Conservation (phyloP, 2,113 vertebrate genomes). For the Notothenia rossii region DNA sequence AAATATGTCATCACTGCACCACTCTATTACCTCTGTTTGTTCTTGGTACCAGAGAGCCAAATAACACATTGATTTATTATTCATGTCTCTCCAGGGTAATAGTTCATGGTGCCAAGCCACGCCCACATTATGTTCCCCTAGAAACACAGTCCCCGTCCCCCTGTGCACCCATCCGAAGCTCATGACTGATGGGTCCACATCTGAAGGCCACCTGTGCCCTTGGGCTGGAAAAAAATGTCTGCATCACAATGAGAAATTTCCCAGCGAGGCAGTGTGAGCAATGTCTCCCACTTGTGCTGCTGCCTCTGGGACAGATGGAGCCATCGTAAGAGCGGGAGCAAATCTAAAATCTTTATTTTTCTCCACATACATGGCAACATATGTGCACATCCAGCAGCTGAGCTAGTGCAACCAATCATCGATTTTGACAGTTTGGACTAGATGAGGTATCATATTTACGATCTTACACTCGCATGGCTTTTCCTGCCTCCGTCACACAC, state of each 20-base stretch:
- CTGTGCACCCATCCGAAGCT: slow-evolving; percentile 20
- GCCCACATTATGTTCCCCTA: slow-evolving; percentile 30
- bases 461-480: slow-evolving; percentile 8
- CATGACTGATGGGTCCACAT: slow-evolving; percentile 64
- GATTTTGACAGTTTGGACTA: slow-evolving; percentile 23
- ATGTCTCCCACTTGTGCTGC: slow-evolving; percentile 9
- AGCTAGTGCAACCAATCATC: slow-evolving; percentile 29
- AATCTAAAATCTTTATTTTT: slow-evolving; percentile 25
- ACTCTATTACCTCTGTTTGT: slow-evolving; percentile 8
- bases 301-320: slow-evolving; percentile 31
- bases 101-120: slow-evolving; percentile 23
- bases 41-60: neutral
- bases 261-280: slow-evolving; percentile 17
- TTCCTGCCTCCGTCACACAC: slow-evolving; percentile 27
- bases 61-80: slow-evolving; percentile 33
- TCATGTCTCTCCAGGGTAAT: slow-evolving; percentile 20
- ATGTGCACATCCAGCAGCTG: slow-evolving; percentile 7
- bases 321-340: neutral
- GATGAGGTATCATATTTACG: slow-evolving; percentile 46
- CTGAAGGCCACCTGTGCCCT: slow-evolving; percentile 71
- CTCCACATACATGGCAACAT: slow-evolving; percentile 16
- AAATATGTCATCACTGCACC: too few relatives aligned
- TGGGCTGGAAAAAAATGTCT: slow-evolving; percentile 48
- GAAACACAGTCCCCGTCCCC: slow-evolving; percentile 33
- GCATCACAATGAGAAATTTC: slow-evolving; percentile 43